phyloP scores from a whole-genome alignment of 2,113 vertebrate species.

The Psilopogon haemacephalus region DNA sequence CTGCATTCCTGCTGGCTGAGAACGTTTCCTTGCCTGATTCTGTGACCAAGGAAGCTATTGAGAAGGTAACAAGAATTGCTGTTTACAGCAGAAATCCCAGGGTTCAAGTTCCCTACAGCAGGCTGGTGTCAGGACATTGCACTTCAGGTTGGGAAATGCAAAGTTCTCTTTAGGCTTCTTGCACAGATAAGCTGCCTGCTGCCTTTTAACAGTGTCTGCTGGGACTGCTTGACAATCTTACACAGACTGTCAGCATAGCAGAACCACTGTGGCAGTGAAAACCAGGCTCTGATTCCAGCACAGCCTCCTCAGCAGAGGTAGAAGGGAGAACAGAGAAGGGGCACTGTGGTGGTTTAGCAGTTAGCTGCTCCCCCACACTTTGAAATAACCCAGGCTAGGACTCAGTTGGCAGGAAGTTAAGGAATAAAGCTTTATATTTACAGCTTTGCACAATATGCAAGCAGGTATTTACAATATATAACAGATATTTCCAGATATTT shows the following conservation, averaged over 20 bases:
- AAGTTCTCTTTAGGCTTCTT: not conserved
- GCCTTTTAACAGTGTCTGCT: not conserved
- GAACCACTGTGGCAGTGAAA: not conserved
- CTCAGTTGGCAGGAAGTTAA: too few species aligned
- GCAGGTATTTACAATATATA: too few species aligned
- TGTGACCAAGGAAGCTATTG: conserved; percentile 78
- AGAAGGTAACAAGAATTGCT: conserved; percentile 78
- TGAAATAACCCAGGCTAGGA: too few species aligned
- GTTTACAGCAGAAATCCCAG: not conserved
- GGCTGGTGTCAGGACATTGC: not conserved
- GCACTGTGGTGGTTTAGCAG: too few species aligned
- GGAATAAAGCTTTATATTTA: too few species aligned
- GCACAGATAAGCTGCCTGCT: not conserved
- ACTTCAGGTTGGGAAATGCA: not conserved
- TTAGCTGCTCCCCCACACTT: too few species aligned
- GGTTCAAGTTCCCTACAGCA: not conserved
- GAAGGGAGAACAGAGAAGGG: not conserved
- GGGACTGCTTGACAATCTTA: not conserved
- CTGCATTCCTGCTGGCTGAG: conserved; percentile 85
- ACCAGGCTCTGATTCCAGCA: not conserved
- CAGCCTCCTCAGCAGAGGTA: not conserved
- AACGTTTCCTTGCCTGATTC: conserved; percentile 78
- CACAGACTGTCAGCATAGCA: not conserved
- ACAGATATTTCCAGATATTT: too few species aligned
- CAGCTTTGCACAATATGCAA: too few species aligned